Evolutionary conservation across 2,113 vertebrate species (phyloP).

Genomic region (Pelecanus crispus): DNA sequence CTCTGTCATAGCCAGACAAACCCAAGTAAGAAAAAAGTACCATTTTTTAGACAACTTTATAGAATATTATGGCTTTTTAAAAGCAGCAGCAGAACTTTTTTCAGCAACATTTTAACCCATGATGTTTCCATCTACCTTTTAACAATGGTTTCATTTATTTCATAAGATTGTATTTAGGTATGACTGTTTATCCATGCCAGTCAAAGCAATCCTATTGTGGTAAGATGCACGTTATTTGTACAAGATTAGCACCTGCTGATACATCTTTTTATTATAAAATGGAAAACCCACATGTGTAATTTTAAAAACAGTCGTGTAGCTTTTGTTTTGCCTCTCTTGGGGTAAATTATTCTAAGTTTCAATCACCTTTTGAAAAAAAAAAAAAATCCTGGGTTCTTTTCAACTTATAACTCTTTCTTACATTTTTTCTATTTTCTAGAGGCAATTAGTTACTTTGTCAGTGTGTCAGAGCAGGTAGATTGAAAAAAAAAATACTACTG

Average conservation of each 20-base stretch:
- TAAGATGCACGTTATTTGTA: constrained; percentile 4
- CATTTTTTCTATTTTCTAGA: not conserved
- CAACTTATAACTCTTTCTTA: not conserved
- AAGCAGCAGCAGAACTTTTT: not conserved
- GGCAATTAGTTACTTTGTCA: not conserved
- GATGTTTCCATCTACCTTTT: not conserved
- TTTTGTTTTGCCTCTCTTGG: not conserved
- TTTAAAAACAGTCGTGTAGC: not conserved
- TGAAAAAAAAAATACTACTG: not conserved
- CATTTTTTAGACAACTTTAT: not conserved
- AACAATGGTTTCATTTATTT: constrained; percentile 4
- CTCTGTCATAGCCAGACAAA: not conserved
- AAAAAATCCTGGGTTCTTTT: not conserved
- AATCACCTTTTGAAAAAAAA: not conserved
- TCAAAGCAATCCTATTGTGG: constrained; percentile 31
- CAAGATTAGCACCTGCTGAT: constrained; percentile 39
- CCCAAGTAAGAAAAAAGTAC: not conserved
- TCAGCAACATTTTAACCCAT: not conserved
- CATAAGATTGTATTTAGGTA: not conserved
- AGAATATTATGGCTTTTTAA: not conserved
- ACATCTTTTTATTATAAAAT: not conserved
- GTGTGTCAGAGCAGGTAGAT: not conserved
- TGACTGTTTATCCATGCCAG: not conserved
- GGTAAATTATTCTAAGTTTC: not conserved
- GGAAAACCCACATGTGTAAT: not conserved